phyloP scores from a whole-genome alignment of 2,113 vertebrate genomes.

The Microtus ochrogaster region DNA sequence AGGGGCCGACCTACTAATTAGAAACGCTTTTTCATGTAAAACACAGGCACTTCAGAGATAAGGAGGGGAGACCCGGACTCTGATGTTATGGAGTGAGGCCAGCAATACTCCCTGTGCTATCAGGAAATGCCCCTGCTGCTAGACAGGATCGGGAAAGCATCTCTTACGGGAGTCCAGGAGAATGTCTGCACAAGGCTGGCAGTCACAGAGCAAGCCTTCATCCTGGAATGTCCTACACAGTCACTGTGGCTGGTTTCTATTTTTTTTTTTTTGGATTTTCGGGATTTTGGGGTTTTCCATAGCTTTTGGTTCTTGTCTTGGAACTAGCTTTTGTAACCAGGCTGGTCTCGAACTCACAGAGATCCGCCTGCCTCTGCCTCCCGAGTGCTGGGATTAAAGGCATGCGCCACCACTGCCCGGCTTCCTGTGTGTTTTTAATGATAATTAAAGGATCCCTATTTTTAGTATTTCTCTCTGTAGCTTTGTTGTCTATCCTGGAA shows the following conservation, averaged over 20 bases:
- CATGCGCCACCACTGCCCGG: no score
- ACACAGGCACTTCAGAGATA: constrained; percentile 82
- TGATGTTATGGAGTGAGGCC: constrained; percentile 18
- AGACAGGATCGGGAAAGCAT: not conserved
- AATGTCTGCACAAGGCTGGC: not conserved
- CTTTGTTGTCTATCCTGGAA: no score
- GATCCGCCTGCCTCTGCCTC: no score
- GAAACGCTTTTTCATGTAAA: constrained; percentile 86
- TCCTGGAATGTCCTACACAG: not conserved
- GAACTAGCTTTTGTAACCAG: no score
- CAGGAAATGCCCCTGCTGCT: not conserved
- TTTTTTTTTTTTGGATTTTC: no score
- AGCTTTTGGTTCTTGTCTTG: no score
- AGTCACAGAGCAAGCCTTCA: not conserved
- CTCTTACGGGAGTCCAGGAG: not conserved
- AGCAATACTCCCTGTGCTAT: not conserved
- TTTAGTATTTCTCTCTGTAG: no score
- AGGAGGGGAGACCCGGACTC: constrained; percentile 78
- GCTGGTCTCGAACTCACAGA: no score
- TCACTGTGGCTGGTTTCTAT: not conserved
- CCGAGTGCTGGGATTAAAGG: no score
- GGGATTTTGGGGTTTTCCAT: no score
- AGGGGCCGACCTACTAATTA: constrained; percentile 84
- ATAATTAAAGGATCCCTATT: no score
- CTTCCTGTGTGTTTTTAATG: no score